Base-by-base conservation (phyloP, 2,888 invertebrate genomes). In the Drosophila diplacantha region DNA sequence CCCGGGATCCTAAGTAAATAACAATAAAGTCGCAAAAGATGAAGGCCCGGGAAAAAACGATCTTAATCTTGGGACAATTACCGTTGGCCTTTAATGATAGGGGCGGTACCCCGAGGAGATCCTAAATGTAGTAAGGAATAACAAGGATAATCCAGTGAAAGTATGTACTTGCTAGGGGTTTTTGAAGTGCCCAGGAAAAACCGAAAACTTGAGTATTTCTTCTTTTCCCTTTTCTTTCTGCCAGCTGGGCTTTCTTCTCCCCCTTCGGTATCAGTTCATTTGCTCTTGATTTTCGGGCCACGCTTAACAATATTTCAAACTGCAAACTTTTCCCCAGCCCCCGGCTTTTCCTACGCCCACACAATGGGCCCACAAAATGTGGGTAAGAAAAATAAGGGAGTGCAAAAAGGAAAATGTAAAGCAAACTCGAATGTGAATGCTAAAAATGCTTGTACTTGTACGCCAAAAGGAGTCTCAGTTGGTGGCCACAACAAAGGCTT, bases 21-120 rank as follows among this genome's bases (percentile, higher is more conserved):
- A 67, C 77, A 74, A 76, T 79, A 70, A 29, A 44, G 41, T 43
- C 35, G 54, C 60, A 39, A 32, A 24, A 41, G 39, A 31, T 12
- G 29, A 53, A 20, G 39, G 41, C 34, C 8, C 14, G 16, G 35
- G 9, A 32, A 41, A 54, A 41, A 81, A 79, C 72, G 74, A 65
- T 78, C 82, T 80, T 72, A 78, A 80, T 82, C 77, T 82, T 80
- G 65, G 55, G 73, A 71, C 82, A 78, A 78, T 78, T 82, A 76
- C 72, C 70, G 47, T 37, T 20, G 29, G 32, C 44, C 72, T 37
- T 55, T 80, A 76, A 82, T 82, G 74, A 80, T 64, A 79, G 81
- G 79, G 77, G 79, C 75, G 73, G 39, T n/a, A 12, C 43, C 41
- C 20, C 64, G 57, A 68, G 66, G 62, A 59, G 49, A 41, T 18